Base-by-base conservation (phyloP, 1,140 invertebrate species). In the Reticulitermes speratus region DNA sequence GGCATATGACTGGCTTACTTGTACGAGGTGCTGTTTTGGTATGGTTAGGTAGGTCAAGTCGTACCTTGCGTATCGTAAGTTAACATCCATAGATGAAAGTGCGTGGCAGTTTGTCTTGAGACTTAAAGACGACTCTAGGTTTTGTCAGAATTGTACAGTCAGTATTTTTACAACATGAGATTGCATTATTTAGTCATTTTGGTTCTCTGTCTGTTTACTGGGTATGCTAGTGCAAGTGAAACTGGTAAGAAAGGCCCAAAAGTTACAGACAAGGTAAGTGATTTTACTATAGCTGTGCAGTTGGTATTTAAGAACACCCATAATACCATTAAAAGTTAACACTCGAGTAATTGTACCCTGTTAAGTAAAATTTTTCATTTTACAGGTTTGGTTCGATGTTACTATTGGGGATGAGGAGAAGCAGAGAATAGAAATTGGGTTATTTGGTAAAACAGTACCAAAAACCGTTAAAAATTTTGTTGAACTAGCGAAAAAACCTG, bases 381-480 rank as follows among this genome's bases (percentile, higher is more conserved):
- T 89, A 85, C 90, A 99, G 97, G 98, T 99, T 59, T 97, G 93
- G 92, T 99, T 99, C 92, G 96, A 98, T 88, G 97, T 99, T 21
- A 94, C 92, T 88, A 96, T 99, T 89, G 98, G 97, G 23, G 96
- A 94, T 82, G 93, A 96, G 89, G 87, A 91, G 32, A 91, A 92
- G 55, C 98, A 97, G 83, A 92, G 95, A 83, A 93, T 99, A 89
- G 96, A 96, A 87, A 98, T 99, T 91, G 99, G 98, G 65, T 92
- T 99, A 0, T 97, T 96, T 90, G 98, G 99, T 44, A 97, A 97
- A 90, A 99, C 97, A 85, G 98, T 99, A 0, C 98, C 98, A 23
- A 98, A 97, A 91, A 99, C 99, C 11, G 97, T 94, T 0, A 92
- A 96, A 87, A 99, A 99, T 91, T 99, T 99, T 90, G 92, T 94